Conservation (phyloP, 2,888 invertebrate genomes). For the Eilema caniola region DNA sequence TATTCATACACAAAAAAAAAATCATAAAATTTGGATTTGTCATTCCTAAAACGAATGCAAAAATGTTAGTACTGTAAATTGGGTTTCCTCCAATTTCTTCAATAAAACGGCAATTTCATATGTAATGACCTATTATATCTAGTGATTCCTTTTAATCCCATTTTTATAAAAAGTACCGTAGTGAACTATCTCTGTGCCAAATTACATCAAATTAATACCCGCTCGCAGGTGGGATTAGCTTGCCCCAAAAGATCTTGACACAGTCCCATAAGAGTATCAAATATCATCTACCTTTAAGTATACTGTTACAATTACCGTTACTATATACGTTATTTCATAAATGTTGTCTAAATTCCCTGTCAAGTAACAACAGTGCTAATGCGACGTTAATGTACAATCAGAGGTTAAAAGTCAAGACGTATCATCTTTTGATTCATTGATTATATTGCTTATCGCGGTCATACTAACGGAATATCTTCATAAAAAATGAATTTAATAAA, state of each 20-base stretch:
- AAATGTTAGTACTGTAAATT: no score
- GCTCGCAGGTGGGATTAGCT: background rate
- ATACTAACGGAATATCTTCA: slow-evolving; percentile 5
- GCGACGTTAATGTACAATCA: slow-evolving; percentile 24
- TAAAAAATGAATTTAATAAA: background rate
- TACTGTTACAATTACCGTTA: slow-evolving; percentile 9
- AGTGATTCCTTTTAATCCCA: no score
- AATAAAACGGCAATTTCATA: no score
- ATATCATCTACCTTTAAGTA: background rate
- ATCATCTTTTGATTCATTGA: slow-evolving; percentile 15
- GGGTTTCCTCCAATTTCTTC: no score
- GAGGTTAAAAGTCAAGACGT: slow-evolving; percentile 27
- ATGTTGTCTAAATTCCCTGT: slow-evolving; percentile 5
- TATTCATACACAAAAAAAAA: no score
- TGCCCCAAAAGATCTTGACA: background rate
- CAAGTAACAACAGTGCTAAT: slow-evolving; percentile 22
- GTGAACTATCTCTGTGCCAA: no score
- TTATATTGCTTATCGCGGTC: slow-evolving; percentile 1
- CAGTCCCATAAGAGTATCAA: background rate
- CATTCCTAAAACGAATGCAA: no score
- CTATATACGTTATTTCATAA: slow-evolving; percentile 3
- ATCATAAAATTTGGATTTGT: no score
- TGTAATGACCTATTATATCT: no score
- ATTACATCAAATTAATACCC: background rate
- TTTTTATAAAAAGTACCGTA: no score